A percentile compares a stretch with the other conserved stretches of the same genome.
Evolutionary conservation across 2,888 invertebrate species (phyloP).

Genomic region (Macaria liturata): DNA sequence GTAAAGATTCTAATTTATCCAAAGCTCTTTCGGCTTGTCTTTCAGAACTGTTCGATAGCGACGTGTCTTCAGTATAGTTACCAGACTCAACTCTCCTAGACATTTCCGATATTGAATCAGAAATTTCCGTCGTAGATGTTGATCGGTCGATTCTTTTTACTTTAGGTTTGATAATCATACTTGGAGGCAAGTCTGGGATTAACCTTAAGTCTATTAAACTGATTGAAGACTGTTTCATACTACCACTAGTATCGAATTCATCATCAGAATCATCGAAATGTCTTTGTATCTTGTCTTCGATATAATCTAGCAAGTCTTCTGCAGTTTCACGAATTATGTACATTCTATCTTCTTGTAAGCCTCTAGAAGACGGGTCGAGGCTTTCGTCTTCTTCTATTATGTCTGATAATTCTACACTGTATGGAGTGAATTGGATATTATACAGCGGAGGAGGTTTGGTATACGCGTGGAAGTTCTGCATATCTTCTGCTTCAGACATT

Average conservation of each 20-base stretch:
- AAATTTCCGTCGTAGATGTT: slow-evolving; percentile 72
- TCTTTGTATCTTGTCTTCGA: slow-evolving; percentile 62
- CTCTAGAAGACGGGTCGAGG: slow-evolving; percentile 57
- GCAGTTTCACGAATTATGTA: slow-evolving; percentile 53
- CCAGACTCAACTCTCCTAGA: slow-evolving; percentile 65
- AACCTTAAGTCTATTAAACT: slow-evolving; percentile 72
- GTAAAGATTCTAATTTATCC: slow-evolving; percentile 71
- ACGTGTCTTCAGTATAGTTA: slow-evolving; percentile 73
- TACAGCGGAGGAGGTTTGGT: slow-evolving; percentile 65
- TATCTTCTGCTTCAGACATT: slow-evolving; percentile 73
- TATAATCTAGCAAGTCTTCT: slow-evolving; percentile 62
- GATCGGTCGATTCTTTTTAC: slow-evolving; percentile 69
- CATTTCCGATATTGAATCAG: slow-evolving; percentile 64
- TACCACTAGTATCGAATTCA: slow-evolving; percentile 65
- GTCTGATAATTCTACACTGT: slow-evolving; percentile 73
- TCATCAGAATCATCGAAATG: slow-evolving; percentile 60
- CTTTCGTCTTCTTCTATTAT: slow-evolving; percentile 74
- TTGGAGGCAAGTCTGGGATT: slow-evolving; percentile 73
- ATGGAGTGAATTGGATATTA: slow-evolving; percentile 59
- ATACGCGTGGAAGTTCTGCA: slow-evolving; percentile 69
- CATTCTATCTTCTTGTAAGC: slow-evolving; percentile 56
- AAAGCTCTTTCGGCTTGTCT: slow-evolving; percentile 62
- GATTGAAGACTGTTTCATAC: slow-evolving; percentile 63
- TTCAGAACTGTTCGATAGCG: slow-evolving; percentile 57
- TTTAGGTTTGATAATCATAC: slow-evolving; percentile 70